Conservation (phyloP, 2,888 invertebrate genomes). For the Kryphioiulus occultus region DNA sequence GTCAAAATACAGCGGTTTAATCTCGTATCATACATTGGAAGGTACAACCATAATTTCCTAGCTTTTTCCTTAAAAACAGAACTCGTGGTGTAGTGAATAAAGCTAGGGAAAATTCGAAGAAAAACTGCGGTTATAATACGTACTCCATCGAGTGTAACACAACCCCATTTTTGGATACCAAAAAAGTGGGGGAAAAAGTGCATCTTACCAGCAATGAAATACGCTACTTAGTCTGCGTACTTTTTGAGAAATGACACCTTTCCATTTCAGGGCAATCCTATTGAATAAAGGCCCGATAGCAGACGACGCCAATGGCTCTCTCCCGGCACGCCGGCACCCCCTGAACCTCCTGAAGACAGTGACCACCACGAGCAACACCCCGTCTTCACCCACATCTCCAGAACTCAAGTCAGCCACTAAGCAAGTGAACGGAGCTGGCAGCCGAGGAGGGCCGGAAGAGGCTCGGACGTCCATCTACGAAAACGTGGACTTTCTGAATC, state of each 20-base stretch:
- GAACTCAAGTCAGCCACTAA: neutral
- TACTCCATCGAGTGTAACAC: too few relatives aligned
- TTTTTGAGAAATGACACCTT: neutral
- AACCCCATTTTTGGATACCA: too few relatives aligned
- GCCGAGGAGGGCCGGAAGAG: neutral
- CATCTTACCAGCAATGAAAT: too few relatives aligned
- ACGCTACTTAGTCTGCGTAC: too few relatives aligned
- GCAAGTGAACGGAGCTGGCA: neutral
- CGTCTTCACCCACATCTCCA: neutral
- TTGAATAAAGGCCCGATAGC: neutral
- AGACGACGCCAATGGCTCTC: neutral
- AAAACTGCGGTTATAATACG: too few relatives aligned
- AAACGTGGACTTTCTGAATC: constrained; percentile 52
- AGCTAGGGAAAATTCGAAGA: too few relatives aligned
- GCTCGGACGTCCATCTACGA: constrained; percentile 47
- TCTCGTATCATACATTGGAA: too few relatives aligned
- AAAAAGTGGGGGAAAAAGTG: too few relatives aligned
- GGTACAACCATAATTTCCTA: too few relatives aligned
- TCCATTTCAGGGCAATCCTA: neutral
- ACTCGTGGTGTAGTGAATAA: too few relatives aligned
- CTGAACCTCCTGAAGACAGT: neutral
- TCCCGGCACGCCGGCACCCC: neutral
- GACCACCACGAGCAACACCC: neutral
- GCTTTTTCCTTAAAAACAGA: too few relatives aligned
- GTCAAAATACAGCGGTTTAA: too few relatives aligned